Conservation (phyloP, 2,888 invertebrate species). For the Stratiomys singularior region DNA sequence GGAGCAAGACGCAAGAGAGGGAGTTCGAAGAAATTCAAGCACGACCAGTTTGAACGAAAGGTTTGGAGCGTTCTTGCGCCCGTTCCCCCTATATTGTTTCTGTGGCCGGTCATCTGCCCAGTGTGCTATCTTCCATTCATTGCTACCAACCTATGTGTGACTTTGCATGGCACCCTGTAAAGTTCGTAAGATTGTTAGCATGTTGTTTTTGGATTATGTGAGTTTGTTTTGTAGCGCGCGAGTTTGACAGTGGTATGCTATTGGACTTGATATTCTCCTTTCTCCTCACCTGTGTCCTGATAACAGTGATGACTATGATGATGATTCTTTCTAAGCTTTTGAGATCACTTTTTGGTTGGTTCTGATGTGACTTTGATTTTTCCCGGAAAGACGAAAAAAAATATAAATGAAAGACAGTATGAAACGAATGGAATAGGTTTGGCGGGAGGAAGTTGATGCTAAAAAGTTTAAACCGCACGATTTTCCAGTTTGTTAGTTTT, state of each 20-base stretch:
- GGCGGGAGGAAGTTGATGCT: not conserved
- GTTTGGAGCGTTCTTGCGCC: not conserved
- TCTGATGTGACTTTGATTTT: conserved; percentile 35
- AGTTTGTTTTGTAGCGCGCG: conserved; percentile 9
- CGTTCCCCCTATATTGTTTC: not conserved
- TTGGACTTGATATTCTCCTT: not conserved
- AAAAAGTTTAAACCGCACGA: conserved; percentile 40
- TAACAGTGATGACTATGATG: not conserved
- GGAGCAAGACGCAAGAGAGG: not conserved
- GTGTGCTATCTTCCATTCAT: conserved; percentile 18
- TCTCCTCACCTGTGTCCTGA: not conserved
- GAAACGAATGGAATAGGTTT: not conserved
- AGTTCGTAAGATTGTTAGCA: conserved; percentile 21
- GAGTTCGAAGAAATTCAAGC: not conserved
- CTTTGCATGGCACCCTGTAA: conserved; percentile 7
- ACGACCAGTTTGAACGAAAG: conserved; percentile 26
- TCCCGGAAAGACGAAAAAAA: not conserved
- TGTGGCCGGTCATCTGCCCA: not conserved
- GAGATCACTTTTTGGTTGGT: conserved; percentile 33
- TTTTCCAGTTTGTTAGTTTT: conserved; percentile 43
- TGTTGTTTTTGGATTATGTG: conserved; percentile 21
- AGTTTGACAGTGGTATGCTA: no score
- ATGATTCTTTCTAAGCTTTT: conserved; percentile 31
- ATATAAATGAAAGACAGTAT: not conserved
- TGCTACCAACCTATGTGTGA: not conserved